Conservation (phyloP, 2,888 invertebrate genomes). For the Dryadula phaetusa region DNA sequence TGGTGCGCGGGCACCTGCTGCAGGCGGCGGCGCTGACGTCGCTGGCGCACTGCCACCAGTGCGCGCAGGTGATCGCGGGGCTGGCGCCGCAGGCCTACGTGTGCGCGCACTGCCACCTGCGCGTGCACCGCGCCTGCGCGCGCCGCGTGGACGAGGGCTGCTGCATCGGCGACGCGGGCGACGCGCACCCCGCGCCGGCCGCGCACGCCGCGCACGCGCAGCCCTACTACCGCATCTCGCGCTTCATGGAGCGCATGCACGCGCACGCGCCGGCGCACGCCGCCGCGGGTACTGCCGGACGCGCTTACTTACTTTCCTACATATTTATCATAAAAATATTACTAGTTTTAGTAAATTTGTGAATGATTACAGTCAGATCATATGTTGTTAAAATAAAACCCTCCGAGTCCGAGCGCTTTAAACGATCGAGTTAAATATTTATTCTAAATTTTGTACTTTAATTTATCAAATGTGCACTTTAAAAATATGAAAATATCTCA, state of each 20-base stretch:
- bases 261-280: conserved; percentile 10
- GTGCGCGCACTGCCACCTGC: conserved; percentile 96
- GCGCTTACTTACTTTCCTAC: too few relatives aligned
- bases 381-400: too few relatives aligned
- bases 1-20: conserved; percentile 95
- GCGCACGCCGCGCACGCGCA: conserved; percentile 56
- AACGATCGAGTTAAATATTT: too few relatives aligned
- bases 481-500: too few relatives aligned
- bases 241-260: conserved; percentile 88
- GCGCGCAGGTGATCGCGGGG: conserved; percentile 96
- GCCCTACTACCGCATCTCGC: conserved; percentile 85
- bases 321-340: too few relatives aligned
- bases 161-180: conserved; percentile 87
- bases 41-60: conserved; percentile 96
- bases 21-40: conserved; percentile 94
- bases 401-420: too few relatives aligned
- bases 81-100: conserved; percentile 98
- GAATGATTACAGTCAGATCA: too few relatives aligned
- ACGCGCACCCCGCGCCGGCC: conserved; percentile 50
- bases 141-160: conserved; percentile 92
- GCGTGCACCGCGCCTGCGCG: conserved; percentile 93
- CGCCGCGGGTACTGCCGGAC: background rate
- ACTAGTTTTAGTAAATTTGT: too few relatives aligned
- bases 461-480: too few relatives aligned
- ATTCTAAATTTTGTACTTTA: too few relatives aligned